A percentile compares a stretch with the other conserved stretches of the same genome.
These are phyloP conservation scores for Premnoplex brunnescens DNA, from an alignment of 2,797 vertebrate species.

Conservation along the genomic window DNA sequence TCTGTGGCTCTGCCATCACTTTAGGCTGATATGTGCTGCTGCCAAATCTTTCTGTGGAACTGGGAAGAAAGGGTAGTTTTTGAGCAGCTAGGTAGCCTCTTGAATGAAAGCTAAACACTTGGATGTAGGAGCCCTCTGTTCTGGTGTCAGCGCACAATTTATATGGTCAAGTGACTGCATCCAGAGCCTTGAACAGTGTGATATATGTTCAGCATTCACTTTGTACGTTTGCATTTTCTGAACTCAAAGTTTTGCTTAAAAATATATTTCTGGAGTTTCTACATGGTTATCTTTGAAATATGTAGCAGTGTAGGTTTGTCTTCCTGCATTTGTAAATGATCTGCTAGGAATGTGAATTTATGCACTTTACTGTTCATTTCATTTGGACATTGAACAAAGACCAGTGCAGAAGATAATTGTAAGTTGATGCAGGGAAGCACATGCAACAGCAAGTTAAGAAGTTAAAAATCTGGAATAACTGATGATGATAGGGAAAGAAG, in stretches of 20 bases:
- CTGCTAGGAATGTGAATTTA: neutral
- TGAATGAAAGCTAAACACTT: neutral
- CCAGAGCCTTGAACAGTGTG: neutral
- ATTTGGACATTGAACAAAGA: neutral
- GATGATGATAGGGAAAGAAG: neutral
- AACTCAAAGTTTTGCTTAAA: neutral
- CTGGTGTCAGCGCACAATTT: neutral
- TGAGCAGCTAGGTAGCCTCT: neutral
- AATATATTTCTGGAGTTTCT: neutral
- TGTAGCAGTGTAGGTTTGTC: neutral
- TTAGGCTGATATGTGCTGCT: neutral
- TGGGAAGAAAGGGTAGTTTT: neutral
- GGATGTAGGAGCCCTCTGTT: fast-evolving
- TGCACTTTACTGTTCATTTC: neutral
- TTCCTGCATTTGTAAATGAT: neutral
- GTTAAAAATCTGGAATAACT: neutral
- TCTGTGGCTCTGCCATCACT: neutral
- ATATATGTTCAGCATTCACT: neutral
- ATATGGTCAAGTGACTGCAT: neutral
- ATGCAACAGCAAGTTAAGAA: neutral
- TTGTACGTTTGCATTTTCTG: neutral
- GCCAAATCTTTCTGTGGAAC: fast-evolving
- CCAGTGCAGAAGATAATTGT: neutral
- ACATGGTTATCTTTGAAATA: neutral
- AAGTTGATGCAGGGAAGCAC: neutral